Conservation (phyloP, 1,140 invertebrate genomes). For the Drosophila gunungcola region DNA sequence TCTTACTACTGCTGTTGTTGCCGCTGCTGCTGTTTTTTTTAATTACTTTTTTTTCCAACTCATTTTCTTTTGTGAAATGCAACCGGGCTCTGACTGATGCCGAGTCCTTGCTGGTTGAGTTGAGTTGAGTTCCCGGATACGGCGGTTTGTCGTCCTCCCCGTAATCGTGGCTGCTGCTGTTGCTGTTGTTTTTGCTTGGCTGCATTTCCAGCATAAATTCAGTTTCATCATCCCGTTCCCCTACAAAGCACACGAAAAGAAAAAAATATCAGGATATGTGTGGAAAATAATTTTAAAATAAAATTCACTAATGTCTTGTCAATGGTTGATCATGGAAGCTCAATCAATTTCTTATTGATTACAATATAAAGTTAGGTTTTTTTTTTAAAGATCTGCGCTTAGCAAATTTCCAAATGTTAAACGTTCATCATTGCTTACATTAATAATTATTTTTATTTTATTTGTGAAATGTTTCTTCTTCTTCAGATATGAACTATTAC, state of each 20-base stretch:
- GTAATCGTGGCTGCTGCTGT: slow-evolving; percentile 35
- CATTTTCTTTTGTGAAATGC: slow-evolving; percentile 73
- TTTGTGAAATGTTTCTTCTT: too few species aligned
- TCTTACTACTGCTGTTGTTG: slow-evolving; percentile 17
- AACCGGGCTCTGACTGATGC: slow-evolving; percentile 45
- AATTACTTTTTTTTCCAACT: slow-evolving; percentile 77
- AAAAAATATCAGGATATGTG: background rate
- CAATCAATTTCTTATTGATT: too few species aligned
- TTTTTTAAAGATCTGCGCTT: too few species aligned
- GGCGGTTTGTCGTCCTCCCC: slow-evolving; percentile 48
- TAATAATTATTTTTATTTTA: too few species aligned
- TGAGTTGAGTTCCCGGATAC: slow-evolving; percentile 38
- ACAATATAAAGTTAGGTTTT: too few species aligned
- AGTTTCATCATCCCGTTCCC: slow-evolving; percentile 66
- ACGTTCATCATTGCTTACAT: too few species aligned
- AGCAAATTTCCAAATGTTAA: too few species aligned
- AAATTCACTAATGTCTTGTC: too few species aligned
- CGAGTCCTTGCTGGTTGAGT: slow-evolving; percentile 66
- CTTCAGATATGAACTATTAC: too few species aligned
- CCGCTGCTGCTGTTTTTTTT: slow-evolving; percentile 43
- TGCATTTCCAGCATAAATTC: slow-evolving; percentile 81
- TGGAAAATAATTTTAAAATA: too few species aligned
- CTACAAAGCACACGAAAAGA: slow-evolving; percentile 5
- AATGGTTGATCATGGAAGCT: too few species aligned
- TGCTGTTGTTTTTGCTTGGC: slow-evolving; percentile 74